Evolutionary conservation across 2,888 invertebrate genomes (phyloP).

Genomic region (Mellilla xanthometata): DNA sequence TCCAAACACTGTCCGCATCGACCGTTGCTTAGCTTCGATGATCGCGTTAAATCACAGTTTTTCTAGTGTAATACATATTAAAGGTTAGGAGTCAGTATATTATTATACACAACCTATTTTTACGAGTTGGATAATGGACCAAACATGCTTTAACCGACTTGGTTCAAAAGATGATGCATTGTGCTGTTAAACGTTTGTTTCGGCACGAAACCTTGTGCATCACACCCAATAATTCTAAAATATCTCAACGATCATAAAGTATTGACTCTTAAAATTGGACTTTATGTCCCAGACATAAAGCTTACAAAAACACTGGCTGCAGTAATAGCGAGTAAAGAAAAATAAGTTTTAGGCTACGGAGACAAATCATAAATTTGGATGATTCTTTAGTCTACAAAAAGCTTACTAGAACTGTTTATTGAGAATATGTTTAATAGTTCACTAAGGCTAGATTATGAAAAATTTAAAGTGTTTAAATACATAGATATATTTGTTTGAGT

Average conservation of each 20-base stretch:
- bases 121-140: constrained; percentile 48
- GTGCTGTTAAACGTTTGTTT: constrained; percentile 74
- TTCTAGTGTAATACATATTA: too few relatives aligned
- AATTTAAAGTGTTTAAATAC: too few relatives aligned
- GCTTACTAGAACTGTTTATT: constrained; percentile 55
- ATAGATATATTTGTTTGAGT: too few relatives aligned
- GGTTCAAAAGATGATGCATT: constrained; percentile 63
- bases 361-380: constrained; percentile 22
- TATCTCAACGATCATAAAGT: constrained; percentile 42
- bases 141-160: constrained; percentile 54
- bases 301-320: constrained; percentile 1
- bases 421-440: constrained; percentile 72
- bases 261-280: constrained; percentile 11
- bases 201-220: constrained; percentile 74
- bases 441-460: constrained; percentile 59
- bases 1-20: too few relatives aligned
- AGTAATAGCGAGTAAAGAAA: constrained; percentile 9
- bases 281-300: constrained; percentile 8
- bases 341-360: neutral
- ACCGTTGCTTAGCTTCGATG: too few relatives aligned
- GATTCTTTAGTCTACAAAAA: constrained; percentile 52
- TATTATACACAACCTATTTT: constrained; percentile 25
- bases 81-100: too few relatives aligned
- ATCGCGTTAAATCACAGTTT: too few relatives aligned
- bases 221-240: constrained; percentile 57